Evolutionary conservation across 2,797 vertebrate genomes (phyloP).

Genomic region (Dendrocincla tyrannina): DNA sequence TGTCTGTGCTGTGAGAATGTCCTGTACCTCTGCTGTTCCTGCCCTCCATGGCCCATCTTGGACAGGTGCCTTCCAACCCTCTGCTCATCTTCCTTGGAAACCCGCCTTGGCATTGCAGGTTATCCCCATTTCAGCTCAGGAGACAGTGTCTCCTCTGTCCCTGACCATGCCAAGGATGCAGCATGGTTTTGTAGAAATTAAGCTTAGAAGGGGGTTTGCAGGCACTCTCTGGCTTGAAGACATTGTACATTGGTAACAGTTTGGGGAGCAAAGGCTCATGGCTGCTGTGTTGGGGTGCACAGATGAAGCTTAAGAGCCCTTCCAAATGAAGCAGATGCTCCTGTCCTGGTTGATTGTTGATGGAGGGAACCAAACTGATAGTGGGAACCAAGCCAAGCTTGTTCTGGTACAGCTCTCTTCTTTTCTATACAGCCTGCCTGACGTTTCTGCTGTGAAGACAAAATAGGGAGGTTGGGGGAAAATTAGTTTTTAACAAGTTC

Average conservation of each 20-base stretch:
- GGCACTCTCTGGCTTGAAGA: background rate
- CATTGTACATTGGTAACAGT: background rate
- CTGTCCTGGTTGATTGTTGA: slow-evolving; percentile 35
- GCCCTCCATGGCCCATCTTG: background rate
- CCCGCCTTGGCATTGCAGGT: background rate
- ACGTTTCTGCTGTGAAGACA: slow-evolving; percentile 13
- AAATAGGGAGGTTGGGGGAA: background rate
- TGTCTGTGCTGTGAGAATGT: background rate
- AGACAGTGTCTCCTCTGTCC: background rate
- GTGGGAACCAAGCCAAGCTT: slow-evolving; percentile 39
- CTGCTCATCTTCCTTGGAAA: background rate
- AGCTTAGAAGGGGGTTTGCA: background rate
- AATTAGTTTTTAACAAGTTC: slow-evolving; percentile 8
- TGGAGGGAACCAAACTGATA: slow-evolving; percentile 2
- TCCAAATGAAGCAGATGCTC: slow-evolving; percentile 19
- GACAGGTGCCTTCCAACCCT: background rate
- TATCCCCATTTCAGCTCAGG: background rate
- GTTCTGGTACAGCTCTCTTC: slow-evolving; percentile 4
- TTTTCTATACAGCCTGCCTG: slow-evolving; percentile 6
- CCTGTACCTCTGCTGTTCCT: background rate
- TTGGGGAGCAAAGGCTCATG: background rate
- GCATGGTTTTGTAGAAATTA: background rate
- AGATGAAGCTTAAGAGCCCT: background rate
- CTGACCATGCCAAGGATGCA: background rate
- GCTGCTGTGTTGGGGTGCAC: background rate